phyloP scores from a whole-genome alignment of 2,888 invertebrate species.

The Plusia festucae region DNA sequence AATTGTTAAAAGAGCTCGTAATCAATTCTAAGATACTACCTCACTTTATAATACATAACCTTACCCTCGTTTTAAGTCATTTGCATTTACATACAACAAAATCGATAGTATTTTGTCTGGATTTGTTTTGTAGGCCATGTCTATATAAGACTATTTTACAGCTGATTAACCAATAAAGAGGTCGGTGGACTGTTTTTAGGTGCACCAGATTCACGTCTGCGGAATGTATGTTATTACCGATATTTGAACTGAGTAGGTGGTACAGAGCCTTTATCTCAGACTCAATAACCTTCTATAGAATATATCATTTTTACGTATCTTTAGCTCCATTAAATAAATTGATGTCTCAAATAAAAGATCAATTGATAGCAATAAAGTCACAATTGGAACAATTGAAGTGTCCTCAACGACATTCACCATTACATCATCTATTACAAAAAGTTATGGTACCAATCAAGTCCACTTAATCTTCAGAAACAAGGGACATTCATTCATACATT shows the following conservation, averaged over 20 bases:
- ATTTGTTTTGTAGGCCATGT: conserved; percentile 43
- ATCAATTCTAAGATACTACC: conserved; percentile 2
- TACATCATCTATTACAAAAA: conserved; percentile 40
- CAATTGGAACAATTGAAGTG: conserved; percentile 42
- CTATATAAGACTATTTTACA: conserved; percentile 41
- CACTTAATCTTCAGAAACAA: conserved; percentile 57
- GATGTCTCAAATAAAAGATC: conserved; percentile 40
- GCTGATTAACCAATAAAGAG: conserved; percentile 51
- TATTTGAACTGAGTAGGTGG: background rate
- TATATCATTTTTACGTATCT: background rate
- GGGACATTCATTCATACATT: conserved; percentile 60
- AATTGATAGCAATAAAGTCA: conserved; percentile 35
- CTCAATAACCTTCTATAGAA: background rate
- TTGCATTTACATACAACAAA: conserved; percentile 34
- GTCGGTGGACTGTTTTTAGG: conserved; percentile 9
- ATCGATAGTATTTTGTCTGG: conserved; percentile 36
- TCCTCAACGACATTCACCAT: conserved; percentile 50
- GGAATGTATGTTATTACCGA: conserved; percentile 3
- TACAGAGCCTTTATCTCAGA: background rate
- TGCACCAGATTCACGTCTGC: conserved; percentile 5
- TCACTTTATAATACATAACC: conserved; percentile 20
- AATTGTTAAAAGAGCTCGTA: conserved; percentile 12
- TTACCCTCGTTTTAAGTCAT: conserved; percentile 32
- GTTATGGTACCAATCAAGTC: conserved; percentile 35
- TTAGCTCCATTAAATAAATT: conserved; percentile 24